These are phyloP conservation scores for Aphrocallistes beatrix DNA, from an alignment of 37 sponge, comb jelly and placozoan genomes.

Conservation along the genomic window DNA sequence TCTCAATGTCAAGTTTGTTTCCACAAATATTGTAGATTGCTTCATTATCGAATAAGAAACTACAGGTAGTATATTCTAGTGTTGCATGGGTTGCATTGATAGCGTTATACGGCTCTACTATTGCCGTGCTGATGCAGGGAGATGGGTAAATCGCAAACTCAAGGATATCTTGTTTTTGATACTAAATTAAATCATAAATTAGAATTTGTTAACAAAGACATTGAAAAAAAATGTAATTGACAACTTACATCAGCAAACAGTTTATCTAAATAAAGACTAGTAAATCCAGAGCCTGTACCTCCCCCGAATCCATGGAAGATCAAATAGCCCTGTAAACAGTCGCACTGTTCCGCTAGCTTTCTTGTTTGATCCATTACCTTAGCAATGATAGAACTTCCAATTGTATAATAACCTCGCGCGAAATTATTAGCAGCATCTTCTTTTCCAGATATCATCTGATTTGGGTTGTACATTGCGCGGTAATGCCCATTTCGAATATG, in stretches of 20 bases:
- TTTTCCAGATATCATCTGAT: slow-evolving; percentile 29
- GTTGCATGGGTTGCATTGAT: slow-evolving; percentile 36
- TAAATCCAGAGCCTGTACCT: slow-evolving; percentile 45
- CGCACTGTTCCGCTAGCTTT: slow-evolving; percentile 38
- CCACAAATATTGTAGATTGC: slow-evolving; percentile 36
- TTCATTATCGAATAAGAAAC: slow-evolving; percentile 39
- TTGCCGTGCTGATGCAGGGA: slow-evolving; percentile 27
- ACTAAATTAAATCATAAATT: slow-evolving; percentile 2
- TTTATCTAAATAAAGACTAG: slow-evolving; percentile 29
- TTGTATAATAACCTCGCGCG: slow-evolving; percentile 31
- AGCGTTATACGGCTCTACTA: slow-evolving; percentile 36
- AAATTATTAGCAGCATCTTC: slow-evolving; percentile 38
- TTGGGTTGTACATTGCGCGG: slow-evolving; percentile 26
- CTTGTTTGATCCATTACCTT: slow-evolving; percentile 22
- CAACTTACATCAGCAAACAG: slow-evolving; percentile 17
- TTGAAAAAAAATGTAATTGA: too few species aligned
- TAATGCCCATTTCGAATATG: slow-evolving; percentile 24
- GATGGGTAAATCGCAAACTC: slow-evolving; percentile 39
- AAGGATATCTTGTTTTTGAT: slow-evolving; percentile 31
- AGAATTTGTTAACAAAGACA: neutral
- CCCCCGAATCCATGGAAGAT: slow-evolving; percentile 48
- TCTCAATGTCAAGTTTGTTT: slow-evolving; percentile 31
- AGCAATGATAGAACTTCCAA: slow-evolving; percentile 16
- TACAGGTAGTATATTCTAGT: slow-evolving; percentile 37
- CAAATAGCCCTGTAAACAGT: slow-evolving; percentile 35